Conservation (phyloP, 2,113 vertebrate species). For the Paramisgurnus dabryanus region DNA sequence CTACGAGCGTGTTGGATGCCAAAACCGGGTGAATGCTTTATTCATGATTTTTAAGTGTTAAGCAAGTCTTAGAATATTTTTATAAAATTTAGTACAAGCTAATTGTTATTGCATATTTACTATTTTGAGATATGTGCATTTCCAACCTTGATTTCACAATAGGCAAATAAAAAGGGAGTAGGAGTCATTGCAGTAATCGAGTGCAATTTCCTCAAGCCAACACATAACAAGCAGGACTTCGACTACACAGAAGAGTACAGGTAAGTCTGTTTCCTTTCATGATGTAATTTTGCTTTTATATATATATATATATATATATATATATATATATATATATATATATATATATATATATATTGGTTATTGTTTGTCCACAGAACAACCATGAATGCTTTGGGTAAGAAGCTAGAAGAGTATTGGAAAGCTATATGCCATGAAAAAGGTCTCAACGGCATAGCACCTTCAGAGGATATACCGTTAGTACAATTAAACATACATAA, state of each 20-base stretch:
- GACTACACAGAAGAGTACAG: conserved; percentile 93
- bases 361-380: too few relatives aligned
- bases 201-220: conserved; percentile 92
- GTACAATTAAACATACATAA: too few relatives aligned
- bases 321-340: too few relatives aligned
- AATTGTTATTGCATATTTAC: background rate
- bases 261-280: too few relatives aligned
- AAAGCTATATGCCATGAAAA: too few relatives aligned
- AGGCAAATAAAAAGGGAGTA: conserved; percentile 89
- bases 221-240: conserved; percentile 97
- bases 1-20: conserved; percentile 91
- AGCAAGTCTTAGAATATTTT: background rate
- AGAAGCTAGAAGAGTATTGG: too few relatives aligned
- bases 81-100: background rate
- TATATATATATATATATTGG: too few relatives aligned
- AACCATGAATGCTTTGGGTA: too few relatives aligned
- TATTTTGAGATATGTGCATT: background rate
- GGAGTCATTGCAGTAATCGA: conserved; percentile 94
- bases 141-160: conserved; percentile 3
- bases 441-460: too few relatives aligned
- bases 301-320: too few relatives aligned
- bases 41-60: background rate
- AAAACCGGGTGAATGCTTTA: conserved; percentile 76
- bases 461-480: too few relatives aligned
- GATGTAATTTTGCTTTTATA: too few relatives aligned